phyloP scores from a whole-genome alignment of 1,140 invertebrate genomes.

The Ganaspis sp. region DNA sequence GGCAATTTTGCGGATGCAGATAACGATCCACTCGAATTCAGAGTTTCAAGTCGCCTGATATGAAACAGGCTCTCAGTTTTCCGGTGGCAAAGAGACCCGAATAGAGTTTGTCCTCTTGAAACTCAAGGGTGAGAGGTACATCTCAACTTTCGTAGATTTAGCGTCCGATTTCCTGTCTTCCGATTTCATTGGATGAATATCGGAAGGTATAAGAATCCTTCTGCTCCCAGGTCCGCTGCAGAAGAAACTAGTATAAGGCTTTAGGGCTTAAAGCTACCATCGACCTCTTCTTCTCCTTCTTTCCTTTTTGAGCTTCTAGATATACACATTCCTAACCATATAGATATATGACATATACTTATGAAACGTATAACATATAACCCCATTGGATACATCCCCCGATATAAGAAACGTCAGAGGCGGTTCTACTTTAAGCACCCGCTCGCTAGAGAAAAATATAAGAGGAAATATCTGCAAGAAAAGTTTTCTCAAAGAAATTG shows the following conservation, averaged over 20 bases:
- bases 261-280: background rate
- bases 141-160: slow-evolving; percentile 13
- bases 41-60: slow-evolving; percentile 10
- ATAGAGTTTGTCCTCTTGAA: slow-evolving; percentile 13
- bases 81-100: background rate
- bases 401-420: slow-evolving; percentile 5
- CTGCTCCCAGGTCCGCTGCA: background rate
- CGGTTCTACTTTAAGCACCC: background rate
- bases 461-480: slow-evolving; percentile 6
- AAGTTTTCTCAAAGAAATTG: background rate
- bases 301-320: slow-evolving; percentile 17
- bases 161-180: slow-evolving; percentile 4
- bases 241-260: slow-evolving; percentile 13
- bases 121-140: slow-evolving; percentile 4
- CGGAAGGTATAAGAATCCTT: background rate
- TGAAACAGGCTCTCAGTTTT: slow-evolving; percentile 8
- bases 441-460: background rate
- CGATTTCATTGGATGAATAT: slow-evolving; percentile 9
- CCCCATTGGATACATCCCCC: background rate
- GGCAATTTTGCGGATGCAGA: slow-evolving; percentile 13
- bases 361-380: slow-evolving; percentile 18
- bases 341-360: slow-evolving; percentile 6
- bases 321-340: slow-evolving; percentile 10
- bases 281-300: background rate
- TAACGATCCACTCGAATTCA: slow-evolving; percentile 3